phyloP scores from a whole-genome alignment of 2,113 vertebrate genomes.

The Eupsittula cactorum region DNA sequence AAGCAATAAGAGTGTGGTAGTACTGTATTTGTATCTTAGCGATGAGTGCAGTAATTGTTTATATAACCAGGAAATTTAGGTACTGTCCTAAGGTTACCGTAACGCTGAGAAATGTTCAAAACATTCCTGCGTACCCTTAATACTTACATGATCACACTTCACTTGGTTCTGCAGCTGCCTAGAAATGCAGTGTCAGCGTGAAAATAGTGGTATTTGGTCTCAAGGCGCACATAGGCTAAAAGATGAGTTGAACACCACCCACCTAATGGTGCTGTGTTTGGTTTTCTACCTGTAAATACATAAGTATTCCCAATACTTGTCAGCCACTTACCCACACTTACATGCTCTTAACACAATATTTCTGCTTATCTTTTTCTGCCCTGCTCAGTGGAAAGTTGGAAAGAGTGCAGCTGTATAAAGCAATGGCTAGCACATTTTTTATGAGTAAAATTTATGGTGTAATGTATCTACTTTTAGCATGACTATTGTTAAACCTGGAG shows the following conservation, averaged over 20 bases:
- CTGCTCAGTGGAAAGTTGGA: constrained; percentile 73
- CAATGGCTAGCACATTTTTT: constrained; percentile 79
- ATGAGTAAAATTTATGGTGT: constrained; percentile 81
- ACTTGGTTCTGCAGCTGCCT: neutral
- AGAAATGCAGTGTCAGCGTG: neutral
- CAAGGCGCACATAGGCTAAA: too few species aligned
- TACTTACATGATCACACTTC: neutral
- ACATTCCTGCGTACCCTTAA: neutral
- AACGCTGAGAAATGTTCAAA: neutral
- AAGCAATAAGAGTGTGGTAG: neutral
- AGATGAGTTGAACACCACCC: neutral
- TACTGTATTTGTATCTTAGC: neutral
- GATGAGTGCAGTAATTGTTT: neutral
- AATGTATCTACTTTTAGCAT: constrained; percentile 85
- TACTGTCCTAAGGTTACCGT: neutral
- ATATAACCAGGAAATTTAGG: neutral
- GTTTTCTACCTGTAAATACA: neutral
- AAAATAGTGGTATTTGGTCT: neutral
- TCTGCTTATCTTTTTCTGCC: constrained; percentile 44
- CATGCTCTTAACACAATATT: constrained; percentile 39
- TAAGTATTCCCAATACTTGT: neutral
- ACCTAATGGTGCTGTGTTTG: neutral
- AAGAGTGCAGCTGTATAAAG: constrained; percentile 70
- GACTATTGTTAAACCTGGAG: constrained; percentile 85
- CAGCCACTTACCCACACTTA: neutral